phyloP scores from a whole-genome alignment of 2,888 invertebrate genomes.

The Melipona bicolor region DNA sequence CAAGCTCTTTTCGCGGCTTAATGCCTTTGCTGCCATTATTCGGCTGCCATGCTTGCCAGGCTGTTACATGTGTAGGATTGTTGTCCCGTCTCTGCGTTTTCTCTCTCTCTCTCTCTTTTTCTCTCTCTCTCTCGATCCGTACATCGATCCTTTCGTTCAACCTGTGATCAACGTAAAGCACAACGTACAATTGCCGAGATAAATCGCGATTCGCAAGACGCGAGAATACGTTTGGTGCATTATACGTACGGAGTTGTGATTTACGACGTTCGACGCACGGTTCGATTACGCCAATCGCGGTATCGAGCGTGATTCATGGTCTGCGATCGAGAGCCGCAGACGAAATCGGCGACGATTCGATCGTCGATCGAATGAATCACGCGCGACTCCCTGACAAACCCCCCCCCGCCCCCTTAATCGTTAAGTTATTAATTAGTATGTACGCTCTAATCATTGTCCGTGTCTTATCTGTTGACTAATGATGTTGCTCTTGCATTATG shows the following conservation, averaged over 20 bases:
- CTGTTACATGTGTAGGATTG: slow-evolving; percentile 73
- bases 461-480: slow-evolving; percentile 78
- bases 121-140: slow-evolving; percentile 23
- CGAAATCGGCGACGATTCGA: neutral
- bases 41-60: slow-evolving; percentile 75
- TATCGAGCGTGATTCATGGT: slow-evolving; percentile 35
- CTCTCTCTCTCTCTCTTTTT: neutral
- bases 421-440: slow-evolving; percentile 65
- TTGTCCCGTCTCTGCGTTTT: slow-evolving; percentile 63
- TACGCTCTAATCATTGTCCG: slow-evolving; percentile 74
- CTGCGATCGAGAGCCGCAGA: neutral
- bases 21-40: slow-evolving; percentile 60
- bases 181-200: no score
- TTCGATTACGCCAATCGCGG: slow-evolving; percentile 12
- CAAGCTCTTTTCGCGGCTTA: slow-evolving; percentile 58
- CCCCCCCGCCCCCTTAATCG: slow-evolving; percentile 29
- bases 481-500: slow-evolving; percentile 81
- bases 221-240: no score
- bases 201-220: no score
- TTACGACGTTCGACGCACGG: slow-evolving; percentile 42
- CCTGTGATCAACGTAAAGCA: no score
- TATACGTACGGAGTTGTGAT: neutral
- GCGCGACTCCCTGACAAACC: slow-evolving; percentile 11
- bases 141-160: slow-evolving; percentile 19
- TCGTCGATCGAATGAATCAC: slow-evolving; percentile 17